These are phyloP conservation scores for Bombus cullumanus DNA, from an alignment of 1,140 invertebrate genomes.

Conservation along the genomic window DNA sequence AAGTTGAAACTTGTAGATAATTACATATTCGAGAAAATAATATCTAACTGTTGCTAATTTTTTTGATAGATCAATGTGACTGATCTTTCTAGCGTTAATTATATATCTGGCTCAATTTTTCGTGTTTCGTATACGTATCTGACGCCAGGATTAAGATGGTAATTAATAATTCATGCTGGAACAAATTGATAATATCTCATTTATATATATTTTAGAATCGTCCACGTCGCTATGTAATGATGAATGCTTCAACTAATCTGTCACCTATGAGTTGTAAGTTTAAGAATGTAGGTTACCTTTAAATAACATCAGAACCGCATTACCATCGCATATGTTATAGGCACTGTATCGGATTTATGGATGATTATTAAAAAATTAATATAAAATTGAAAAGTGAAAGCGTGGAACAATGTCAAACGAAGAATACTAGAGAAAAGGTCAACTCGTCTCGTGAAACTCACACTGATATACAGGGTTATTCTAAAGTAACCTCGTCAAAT, in stretches of 20 bases:
- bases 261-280: neutral
- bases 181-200: neutral
- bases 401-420: neutral
- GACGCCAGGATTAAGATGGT: neutral
- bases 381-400: constrained; percentile 24
- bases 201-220: neutral
- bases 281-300: too few relatives aligned
- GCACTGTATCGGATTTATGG: neutral
- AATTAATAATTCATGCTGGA: neutral
- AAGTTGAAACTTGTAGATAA: too few relatives aligned
- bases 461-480: neutral
- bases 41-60: too few relatives aligned
- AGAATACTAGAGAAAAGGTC: neutral
- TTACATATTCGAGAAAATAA: too few relatives aligned
- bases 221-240: neutral
- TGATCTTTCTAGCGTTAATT: too few relatives aligned
- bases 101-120: too few relatives aligned
- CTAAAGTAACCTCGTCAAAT: neutral
- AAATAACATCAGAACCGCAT: too few relatives aligned
- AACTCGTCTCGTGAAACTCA: neutral
- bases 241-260: neutral
- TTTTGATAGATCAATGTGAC: too few relatives aligned
- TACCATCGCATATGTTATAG: neutral
- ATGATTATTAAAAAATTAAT: neutral
- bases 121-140: too few relatives aligned